phyloP scores from a whole-genome alignment of 2,888 invertebrate genomes.

The Netelia fuscicornis region DNA sequence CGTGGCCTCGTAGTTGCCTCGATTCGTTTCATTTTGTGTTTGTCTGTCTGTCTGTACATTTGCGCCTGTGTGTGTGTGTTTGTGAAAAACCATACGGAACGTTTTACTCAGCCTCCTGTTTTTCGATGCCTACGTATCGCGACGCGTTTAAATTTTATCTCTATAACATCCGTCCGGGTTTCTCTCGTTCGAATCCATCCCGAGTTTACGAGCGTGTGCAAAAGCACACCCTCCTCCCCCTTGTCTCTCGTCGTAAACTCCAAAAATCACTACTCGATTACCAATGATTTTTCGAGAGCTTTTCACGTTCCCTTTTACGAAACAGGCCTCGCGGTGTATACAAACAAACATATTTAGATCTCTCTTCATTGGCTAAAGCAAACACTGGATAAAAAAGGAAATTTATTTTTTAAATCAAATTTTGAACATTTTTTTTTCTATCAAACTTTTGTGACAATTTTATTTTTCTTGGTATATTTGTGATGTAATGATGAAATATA shows the following conservation, averaged over 20 bases:
- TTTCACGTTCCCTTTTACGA: slow-evolving; percentile 7
- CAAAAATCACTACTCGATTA: slow-evolving; percentile 49
- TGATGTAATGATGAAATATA: too few relatives aligned
- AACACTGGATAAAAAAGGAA: background rate
- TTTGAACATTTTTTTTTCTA: background rate
- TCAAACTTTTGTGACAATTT: background rate
- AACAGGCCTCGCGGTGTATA: background rate
- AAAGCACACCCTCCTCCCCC: background rate
- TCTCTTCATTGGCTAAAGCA: background rate
- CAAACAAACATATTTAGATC: background rate
- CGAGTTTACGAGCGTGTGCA: background rate
- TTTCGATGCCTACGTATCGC: background rate
- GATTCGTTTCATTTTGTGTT: slow-evolving; percentile 21
- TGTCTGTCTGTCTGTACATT: background rate
- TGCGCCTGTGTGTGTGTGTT: slow-evolving; percentile 3
- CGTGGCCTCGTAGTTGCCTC: slow-evolving; percentile 46
- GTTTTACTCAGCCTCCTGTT: slow-evolving; percentile 24
- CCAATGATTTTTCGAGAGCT: slow-evolving; percentile 47
- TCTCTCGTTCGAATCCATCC: background rate
- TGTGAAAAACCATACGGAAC: slow-evolving; percentile 32
- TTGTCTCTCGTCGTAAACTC: slow-evolving; percentile 31
- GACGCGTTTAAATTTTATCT: slow-evolving; percentile 59
- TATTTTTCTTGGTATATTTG: background rate
- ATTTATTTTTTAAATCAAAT: background rate
- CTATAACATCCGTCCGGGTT: slow-evolving; percentile 60